Evolutionary conservation across 2,888 invertebrate genomes (phyloP).

Genomic region (Melinaea marsaeus): DNA sequence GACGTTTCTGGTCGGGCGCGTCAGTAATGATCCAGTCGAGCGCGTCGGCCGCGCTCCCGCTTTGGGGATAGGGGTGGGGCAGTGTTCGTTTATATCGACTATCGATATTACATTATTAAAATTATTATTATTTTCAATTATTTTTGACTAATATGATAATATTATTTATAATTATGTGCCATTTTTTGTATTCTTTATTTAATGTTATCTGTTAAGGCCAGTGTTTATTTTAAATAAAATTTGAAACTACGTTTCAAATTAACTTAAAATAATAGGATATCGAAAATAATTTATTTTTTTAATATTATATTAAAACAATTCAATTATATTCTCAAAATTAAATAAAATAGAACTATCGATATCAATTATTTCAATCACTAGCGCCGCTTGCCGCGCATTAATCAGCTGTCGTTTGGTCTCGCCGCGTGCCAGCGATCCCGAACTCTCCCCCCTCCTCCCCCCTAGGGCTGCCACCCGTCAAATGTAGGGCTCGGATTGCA

Average conservation of each 20-base stretch:
- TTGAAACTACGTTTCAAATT: too few relatives aligned
- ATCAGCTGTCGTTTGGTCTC: conserved; percentile 41
- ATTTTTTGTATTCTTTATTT: too few relatives aligned
- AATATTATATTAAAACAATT: neutral
- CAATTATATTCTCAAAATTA: neutral
- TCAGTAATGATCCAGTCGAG: conserved; percentile 37
- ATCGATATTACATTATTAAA: neutral
- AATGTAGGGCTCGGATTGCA: conserved; percentile 1
- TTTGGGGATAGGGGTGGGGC: conserved; percentile 25
- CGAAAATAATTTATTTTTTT: too few relatives aligned
- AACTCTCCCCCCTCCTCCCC: conserved; percentile 12
- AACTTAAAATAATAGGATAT: too few relatives aligned
- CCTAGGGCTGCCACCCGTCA: conserved; percentile 24
- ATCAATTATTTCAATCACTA: conserved; percentile 18
- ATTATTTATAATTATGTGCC: too few relatives aligned
- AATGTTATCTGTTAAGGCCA: too few relatives aligned
- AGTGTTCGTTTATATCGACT: conserved; percentile 23
- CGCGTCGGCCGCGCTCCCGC: conserved; percentile 36
- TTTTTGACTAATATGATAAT: too few relatives aligned
- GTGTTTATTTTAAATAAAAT: too few relatives aligned
- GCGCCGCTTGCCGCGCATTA: conserved; percentile 38
- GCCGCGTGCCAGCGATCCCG: conserved; percentile 37
- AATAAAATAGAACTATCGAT: neutral
- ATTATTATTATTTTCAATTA: too few relatives aligned
- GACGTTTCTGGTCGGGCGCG: conserved; percentile 37